phyloP scores from a whole-genome alignment of 2,113 vertebrate species.

The Solenodon paradoxus region DNA sequence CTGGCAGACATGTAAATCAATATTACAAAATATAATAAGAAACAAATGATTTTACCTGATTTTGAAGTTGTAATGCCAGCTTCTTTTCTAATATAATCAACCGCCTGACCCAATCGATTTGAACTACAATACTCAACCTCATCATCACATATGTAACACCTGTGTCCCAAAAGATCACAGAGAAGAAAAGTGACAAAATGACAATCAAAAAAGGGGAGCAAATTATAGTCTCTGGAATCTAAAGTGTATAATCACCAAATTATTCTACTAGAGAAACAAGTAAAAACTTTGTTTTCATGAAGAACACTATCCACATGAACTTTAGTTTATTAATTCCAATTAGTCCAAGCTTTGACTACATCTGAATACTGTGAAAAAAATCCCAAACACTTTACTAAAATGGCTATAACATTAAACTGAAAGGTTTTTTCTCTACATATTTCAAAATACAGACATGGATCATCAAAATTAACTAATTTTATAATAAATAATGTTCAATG shows the following conservation, averaged over 20 bases:
- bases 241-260: background rate
- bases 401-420: constrained; percentile 33
- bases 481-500: background rate
- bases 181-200: constrained; percentile 48
- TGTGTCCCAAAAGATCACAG: constrained; percentile 73
- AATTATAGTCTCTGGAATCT: background rate
- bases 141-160: constrained; percentile 96
- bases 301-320: background rate
- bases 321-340: background rate
- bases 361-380: background rate
- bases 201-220: background rate
- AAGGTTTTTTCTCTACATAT: background rate
- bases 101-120: constrained; percentile 90
- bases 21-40: background rate
- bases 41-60: constrained; percentile 83
- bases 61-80: constrained; percentile 67
- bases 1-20: background rate
- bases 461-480: background rate
- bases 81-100: constrained; percentile 91
- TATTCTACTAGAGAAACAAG: background rate
- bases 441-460: background rate
- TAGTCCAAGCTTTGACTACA: background rate
- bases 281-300: background rate
- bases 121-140: constrained; percentile 89
- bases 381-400: background rate